phyloP scores from a whole-genome alignment of 2,113 vertebrate genomes.

The Paramisgurnus dabryanus region DNA sequence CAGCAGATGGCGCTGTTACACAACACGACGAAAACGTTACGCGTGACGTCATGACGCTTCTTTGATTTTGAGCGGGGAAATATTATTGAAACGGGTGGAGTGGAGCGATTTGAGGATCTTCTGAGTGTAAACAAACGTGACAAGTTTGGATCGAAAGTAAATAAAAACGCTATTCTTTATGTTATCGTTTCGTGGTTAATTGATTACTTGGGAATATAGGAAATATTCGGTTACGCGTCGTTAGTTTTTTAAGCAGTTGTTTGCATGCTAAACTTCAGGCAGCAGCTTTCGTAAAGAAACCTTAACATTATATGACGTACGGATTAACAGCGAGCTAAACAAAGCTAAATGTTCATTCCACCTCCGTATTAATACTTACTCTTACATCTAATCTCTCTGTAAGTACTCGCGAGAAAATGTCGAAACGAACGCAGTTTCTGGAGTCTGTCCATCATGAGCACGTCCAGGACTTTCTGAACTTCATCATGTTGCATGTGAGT shows the following conservation, averaged over 20 bases:
- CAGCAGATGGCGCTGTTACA: constrained; percentile 9
- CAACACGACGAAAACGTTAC: background rate
- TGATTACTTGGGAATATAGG: too few species aligned
- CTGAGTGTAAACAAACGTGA: constrained; percentile 16
- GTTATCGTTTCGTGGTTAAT: background rate
- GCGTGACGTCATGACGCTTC: constrained; percentile 22
- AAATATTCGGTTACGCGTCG: background rate
- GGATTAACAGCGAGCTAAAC: background rate
- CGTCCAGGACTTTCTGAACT: constrained; percentile 80
- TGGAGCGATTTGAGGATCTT: background rate
- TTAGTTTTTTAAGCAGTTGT: background rate
- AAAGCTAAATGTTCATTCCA: background rate
- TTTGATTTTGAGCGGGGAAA: constrained; percentile 34
- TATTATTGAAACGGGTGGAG: background rate
- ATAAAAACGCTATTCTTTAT: background rate
- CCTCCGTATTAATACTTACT: background rate
- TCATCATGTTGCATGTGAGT: constrained; percentile 84
- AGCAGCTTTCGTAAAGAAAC: background rate
- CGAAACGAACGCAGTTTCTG: constrained; percentile 82
- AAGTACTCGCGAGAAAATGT: constrained; percentile 60
- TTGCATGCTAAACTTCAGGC: background rate
- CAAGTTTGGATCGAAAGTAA: background rate
- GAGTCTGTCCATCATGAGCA: constrained; percentile 74
- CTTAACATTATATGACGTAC: background rate
- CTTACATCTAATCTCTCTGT: background rate